phyloP scores from a whole-genome alignment of 2,113 vertebrate species.

The Halcyon senegalensis region DNA sequence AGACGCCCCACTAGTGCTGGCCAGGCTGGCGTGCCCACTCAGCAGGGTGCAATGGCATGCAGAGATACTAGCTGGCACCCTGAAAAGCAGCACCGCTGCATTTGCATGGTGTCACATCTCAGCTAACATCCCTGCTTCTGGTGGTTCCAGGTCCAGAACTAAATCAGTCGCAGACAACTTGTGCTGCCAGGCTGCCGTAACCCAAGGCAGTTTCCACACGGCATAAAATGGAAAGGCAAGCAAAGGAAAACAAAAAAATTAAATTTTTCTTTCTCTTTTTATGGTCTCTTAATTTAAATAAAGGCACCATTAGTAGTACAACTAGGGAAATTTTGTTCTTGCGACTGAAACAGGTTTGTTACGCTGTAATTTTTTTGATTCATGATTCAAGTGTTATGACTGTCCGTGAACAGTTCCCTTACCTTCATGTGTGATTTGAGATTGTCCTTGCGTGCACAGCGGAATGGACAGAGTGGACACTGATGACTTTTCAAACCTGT shows the following conservation, averaged over 20 bases:
- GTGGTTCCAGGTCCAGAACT: neutral
- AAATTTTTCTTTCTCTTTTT: neutral
- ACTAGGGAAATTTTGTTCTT: neutral
- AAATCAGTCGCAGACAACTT: neutral
- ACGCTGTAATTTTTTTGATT: neutral
- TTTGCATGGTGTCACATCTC: neutral
- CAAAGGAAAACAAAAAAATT: neutral
- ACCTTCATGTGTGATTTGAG: constrained; percentile 99
- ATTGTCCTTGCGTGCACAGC: constrained; percentile 99
- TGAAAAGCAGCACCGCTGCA: neutral
- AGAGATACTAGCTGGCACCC: neutral
- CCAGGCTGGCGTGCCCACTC: neutral
- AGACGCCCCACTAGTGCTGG: neutral
- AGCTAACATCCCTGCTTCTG: neutral
- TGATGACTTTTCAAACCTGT: constrained; percentile 99
- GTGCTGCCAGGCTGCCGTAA: neutral
- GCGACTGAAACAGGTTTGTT: neutral
- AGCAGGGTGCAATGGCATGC: neutral
- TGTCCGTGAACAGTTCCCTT: constrained; percentile 51
- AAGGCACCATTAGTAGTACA: neutral
- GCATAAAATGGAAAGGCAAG: neutral
- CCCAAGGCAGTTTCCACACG: neutral
- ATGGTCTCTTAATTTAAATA: neutral
- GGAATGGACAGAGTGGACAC: constrained; percentile 97
- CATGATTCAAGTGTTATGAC: neutral